phyloP scores from a whole-genome alignment of 2,113 vertebrate genomes.

The Psittacus erithacus region DNA sequence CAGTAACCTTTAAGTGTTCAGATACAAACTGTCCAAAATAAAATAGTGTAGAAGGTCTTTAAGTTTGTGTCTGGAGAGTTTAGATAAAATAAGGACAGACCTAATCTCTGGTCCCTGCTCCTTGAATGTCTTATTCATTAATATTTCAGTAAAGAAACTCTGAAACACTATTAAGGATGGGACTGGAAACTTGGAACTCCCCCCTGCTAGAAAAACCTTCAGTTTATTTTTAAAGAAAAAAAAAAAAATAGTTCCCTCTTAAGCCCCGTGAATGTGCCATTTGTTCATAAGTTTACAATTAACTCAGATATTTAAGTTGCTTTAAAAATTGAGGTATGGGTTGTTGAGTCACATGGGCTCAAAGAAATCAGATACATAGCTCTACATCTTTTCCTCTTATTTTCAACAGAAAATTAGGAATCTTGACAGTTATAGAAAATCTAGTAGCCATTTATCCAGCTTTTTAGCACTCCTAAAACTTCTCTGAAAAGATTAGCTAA shows the following conservation, averaged over 20 bases:
- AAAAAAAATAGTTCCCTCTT: fast-evolving
- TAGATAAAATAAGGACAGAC: not conserved
- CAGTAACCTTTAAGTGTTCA: not conserved
- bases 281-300: not conserved
- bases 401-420: not conserved
- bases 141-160: not conserved
- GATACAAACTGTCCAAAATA: not conserved
- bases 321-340: not conserved
- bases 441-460: not conserved
- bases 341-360: not conserved
- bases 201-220: not conserved
- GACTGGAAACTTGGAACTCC: not conserved
- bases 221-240: not conserved
- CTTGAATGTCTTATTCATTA: not conserved
- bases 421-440: not conserved
- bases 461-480: not conserved
- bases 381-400: not conserved
- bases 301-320: not conserved
- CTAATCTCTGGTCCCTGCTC: fast-evolving
- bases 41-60: not conserved
- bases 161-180: not conserved
- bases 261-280: fast-evolving
- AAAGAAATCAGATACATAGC: not conserved
- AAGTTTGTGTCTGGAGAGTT: not conserved
- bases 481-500: not conserved